Evolutionary conservation across 2,888 invertebrate species (phyloP), one percentile per base, ranked within the genome.

Genomic region (Rhogogaster chlorosoma): DNA sequence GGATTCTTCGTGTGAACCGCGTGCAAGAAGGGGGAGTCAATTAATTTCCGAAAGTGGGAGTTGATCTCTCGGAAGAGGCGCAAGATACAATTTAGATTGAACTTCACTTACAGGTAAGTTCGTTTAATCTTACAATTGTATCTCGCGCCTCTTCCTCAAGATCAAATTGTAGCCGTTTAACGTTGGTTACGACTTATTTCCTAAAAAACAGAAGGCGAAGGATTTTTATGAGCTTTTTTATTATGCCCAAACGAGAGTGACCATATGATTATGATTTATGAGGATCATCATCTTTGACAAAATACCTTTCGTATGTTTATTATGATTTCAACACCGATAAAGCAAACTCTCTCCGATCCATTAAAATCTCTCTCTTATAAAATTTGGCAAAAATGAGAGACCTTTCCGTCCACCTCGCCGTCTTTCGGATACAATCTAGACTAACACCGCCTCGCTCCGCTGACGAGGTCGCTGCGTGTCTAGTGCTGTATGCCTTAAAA

Each of bases 401-500:
- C 29, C 82, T 85, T 75, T 82, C 38, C 15, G 88, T 86, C 88
- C 89, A 89, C 7, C 89, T 89, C 15, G 88, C 89, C n/a, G 88
- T 86, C 42, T 84, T 86, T 45, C 84, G 49, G 32, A 90, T 89
- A 1, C 77, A 78, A 75, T 89, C 89, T 82, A 89, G 84, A 36
- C 64, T 87, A 22, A 90, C 85, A 0, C 88, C 89, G 80, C 84
- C 38, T 71, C 88, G 49, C 7, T 85, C 84, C 12, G 89, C 89
- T 29, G 87, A 85, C 18, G 88, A 90, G 0, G 88, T 89, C 15
- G 89, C 86, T 10, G 89, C 90, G 53, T 90, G 89, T 2, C 89
- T 85, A 15, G 89, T 90, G 36, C 87, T 88, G 53, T 90, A 85
- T 0, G 89, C 87, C n/a, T n/a, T n/a, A 87, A 87, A 77, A 89